These are phyloP conservation scores for Petaurus breviceps DNA, from an alignment of 2,113 vertebrate species.

Conservation along the genomic window DNA sequence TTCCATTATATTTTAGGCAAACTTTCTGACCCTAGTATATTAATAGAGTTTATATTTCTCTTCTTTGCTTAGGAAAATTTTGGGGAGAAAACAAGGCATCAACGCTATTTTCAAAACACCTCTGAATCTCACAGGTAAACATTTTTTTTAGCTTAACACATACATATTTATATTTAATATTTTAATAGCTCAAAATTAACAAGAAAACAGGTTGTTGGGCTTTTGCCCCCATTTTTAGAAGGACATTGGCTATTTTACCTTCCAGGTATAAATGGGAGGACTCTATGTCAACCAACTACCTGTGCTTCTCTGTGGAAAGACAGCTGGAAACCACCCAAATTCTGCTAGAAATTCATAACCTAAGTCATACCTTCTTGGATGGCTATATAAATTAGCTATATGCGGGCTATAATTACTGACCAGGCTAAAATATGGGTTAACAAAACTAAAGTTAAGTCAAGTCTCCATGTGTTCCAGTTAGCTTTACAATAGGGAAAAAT, in stretches of 20 bases:
- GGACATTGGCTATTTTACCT: background rate
- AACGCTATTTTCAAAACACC: background rate
- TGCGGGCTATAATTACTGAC: background rate
- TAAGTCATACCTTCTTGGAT: background rate
- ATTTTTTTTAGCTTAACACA: background rate
- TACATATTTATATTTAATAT: background rate
- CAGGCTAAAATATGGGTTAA: background rate
- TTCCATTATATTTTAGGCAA: background rate
- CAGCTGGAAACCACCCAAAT: background rate
- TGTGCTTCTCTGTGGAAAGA: background rate
- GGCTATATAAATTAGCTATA: background rate
- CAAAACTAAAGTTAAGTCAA: background rate
- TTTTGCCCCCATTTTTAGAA: background rate
- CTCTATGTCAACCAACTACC: background rate
- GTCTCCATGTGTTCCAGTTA: background rate
- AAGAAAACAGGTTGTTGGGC: no score
- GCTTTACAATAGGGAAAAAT: background rate
- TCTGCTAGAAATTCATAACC: no score
- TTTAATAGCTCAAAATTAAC: no score
- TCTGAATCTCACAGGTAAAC: background rate
- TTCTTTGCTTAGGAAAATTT: background rate
- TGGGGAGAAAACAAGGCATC: background rate
- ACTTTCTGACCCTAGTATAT: background rate
- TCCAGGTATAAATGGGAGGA: background rate
- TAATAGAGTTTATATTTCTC: background rate